Base-by-base conservation (phyloP, 2,888 invertebrate genomes). In the Polydrusus tereticollis region DNA sequence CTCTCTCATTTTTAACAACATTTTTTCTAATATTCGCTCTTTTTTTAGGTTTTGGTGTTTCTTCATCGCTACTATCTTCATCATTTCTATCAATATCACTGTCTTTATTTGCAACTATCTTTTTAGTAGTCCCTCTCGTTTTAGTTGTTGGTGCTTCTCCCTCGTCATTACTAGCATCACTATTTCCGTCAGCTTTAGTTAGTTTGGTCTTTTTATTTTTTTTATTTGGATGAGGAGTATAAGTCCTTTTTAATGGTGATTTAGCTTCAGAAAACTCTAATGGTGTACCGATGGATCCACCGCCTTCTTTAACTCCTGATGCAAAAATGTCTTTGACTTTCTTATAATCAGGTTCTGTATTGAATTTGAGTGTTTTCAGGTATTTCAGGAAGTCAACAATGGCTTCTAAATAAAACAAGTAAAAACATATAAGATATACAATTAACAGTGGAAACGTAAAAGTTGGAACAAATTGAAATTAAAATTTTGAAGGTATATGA, bases 331-430 rank as follows among this genome's bases (percentile, higher is more conserved):
- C 88, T 14, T 90, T 88, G 75, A 93, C 91, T 82, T 92, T 90
- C 0, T 88, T 86, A 82, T 95, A 96, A 82, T 95, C 90, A 0
- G 95, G 94, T 12, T 84, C 85, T 16, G 92, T 90, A 78, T 93
- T 90, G 77, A 92, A 93, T 75, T 91, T 87, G 78, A 96, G 77
- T 41, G 88, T 87, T 57, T 89, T 87, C 2, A 94, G 88, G 80
- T 93, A 90, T 72, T 90, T 89, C 78, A 95, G 88, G 80, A 89
- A 94, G 62, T 90, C 88, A 10, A 86, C 84, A 0, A 94, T 83
- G 16, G 90, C 88, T 62, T 86, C 91, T 91, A 86, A 8, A 57
- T 43, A 16, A 63, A 36, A 8, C n/a, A 14, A 38, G 38, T 47
- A 26, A 45, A 62, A 5, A 10, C 3, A 26, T 21, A 5, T 23